These are phyloP conservation scores for Anser cygnoides DNA, from an alignment of 2,113 vertebrate species.

Conservation along the genomic window DNA sequence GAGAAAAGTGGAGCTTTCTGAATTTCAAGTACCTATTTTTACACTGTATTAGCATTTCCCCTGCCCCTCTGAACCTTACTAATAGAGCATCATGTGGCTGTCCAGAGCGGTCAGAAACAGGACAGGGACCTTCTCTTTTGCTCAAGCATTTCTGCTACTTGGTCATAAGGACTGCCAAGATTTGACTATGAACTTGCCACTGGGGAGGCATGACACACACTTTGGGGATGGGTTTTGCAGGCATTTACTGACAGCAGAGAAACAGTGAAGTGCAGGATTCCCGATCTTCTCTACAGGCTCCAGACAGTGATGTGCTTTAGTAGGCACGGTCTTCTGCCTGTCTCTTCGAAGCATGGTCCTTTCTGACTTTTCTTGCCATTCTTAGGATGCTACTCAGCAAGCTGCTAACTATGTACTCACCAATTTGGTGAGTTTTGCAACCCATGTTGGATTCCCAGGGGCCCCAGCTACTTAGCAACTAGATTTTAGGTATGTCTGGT, in stretches of 20 bases:
- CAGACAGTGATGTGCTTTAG: neutral
- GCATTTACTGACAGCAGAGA: neutral
- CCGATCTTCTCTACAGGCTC: neutral
- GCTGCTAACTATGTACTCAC: neutral
- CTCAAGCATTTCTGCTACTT: neutral
- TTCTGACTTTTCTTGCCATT: neutral
- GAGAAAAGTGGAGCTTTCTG: neutral
- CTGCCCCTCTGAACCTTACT: neutral
- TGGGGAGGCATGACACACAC: rapidly evolving
- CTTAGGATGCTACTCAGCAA: neutral
- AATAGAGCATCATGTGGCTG: rapidly evolving
- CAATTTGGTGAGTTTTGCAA: neutral
- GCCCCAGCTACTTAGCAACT: neutral
- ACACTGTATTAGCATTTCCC: neutral
- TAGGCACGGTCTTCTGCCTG: neutral
- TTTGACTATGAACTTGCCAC: neutral
- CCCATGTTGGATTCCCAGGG: neutral
- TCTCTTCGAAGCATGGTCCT: neutral
- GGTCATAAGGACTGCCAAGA: neutral
- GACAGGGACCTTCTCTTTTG: neutral
- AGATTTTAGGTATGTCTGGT: neutral
- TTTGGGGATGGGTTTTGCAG: neutral
- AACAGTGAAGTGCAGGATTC: neutral
- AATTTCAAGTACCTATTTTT: neutral
- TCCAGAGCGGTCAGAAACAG: neutral